These are phyloP conservation scores for Doryteuthis pealeii DNA, from an alignment of 1,140 invertebrate genomes.

Conservation along the genomic window DNA sequence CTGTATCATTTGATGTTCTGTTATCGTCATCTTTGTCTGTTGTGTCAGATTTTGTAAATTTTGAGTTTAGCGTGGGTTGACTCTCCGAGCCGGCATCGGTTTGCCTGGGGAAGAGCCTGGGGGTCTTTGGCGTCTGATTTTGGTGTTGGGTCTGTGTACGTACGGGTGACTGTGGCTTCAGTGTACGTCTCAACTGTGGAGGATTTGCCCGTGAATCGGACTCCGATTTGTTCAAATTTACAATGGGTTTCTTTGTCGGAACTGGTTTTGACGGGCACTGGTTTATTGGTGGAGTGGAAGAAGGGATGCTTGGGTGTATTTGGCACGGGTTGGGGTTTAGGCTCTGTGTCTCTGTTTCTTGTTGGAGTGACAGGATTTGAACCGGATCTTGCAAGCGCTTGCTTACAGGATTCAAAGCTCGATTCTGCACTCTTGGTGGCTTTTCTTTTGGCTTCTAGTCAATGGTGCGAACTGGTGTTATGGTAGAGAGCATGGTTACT, in stretches of 20 bases:
- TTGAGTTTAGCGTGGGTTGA: background rate
- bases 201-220: background rate
- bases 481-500: conserved; percentile 1
- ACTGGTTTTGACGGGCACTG: background rate
- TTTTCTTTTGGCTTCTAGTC: background rate
- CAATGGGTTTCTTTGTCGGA: background rate
- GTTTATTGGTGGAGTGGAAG: background rate
- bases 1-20: background rate
- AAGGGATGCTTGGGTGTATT: background rate
- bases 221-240: background rate
- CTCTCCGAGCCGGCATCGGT: background rate
- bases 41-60: background rate
- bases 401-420: background rate
- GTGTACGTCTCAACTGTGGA: background rate
- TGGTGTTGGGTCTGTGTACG: background rate
- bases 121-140: background rate
- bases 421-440: background rate
- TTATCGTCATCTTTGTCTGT: background rate
- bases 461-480: background rate
- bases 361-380: background rate
- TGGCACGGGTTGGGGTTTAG: background rate
- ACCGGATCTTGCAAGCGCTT: background rate
- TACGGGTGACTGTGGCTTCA: background rate
- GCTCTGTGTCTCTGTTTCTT: background rate
- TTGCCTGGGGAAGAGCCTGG: background rate